Conservation (phyloP, 2,888 invertebrate genomes). For the Xestia xanthographa region DNA sequence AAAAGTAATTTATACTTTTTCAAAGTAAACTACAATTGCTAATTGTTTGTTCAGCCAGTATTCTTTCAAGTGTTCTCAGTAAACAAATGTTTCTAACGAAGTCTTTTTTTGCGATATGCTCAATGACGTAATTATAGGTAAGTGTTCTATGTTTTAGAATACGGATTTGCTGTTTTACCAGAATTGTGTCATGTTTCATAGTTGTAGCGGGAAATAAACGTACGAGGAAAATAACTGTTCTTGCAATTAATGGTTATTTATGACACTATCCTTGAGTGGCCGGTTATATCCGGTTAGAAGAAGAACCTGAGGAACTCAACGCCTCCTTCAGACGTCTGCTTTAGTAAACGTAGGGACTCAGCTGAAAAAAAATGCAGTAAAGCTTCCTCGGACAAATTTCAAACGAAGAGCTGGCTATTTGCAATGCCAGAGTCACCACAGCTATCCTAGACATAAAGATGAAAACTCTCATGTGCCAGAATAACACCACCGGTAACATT, state of each 20-base stretch:
- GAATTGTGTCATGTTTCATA: slow-evolving; percentile 28
- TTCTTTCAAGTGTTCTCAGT: slow-evolving; percentile 34
- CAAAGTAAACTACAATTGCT: slow-evolving; percentile 13
- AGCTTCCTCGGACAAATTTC: too few relatives aligned
- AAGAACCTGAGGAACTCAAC: not conserved
- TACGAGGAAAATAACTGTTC: slow-evolving; percentile 25
- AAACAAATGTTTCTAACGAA: slow-evolving; percentile 31
- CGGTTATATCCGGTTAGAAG: too few relatives aligned
- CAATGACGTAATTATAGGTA: slow-evolving; percentile 41
- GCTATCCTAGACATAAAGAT: too few relatives aligned
- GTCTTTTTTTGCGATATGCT: not conserved
- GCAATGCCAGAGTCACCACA: not conserved
- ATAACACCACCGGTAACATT: too few relatives aligned
- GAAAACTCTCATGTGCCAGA: too few relatives aligned
- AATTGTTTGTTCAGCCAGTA: slow-evolving; percentile 36
- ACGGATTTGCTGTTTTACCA: slow-evolving; percentile 31
- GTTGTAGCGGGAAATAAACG: slow-evolving; percentile 21
- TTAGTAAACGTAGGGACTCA: not conserved
- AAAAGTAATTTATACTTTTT: slow-evolving; percentile 26
- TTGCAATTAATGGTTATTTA: slow-evolving; percentile 3
- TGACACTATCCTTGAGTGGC: not conserved
- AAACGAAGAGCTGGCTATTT: not conserved
- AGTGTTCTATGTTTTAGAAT: not conserved
- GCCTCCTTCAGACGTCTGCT: not conserved
- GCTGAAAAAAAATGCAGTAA: too few relatives aligned